A percentile compares a stretch with the other conserved stretches of the same genome.
Evolutionary conservation across 1,140 invertebrate species (phyloP).

Genomic region (Lepidurus couesii): DNA sequence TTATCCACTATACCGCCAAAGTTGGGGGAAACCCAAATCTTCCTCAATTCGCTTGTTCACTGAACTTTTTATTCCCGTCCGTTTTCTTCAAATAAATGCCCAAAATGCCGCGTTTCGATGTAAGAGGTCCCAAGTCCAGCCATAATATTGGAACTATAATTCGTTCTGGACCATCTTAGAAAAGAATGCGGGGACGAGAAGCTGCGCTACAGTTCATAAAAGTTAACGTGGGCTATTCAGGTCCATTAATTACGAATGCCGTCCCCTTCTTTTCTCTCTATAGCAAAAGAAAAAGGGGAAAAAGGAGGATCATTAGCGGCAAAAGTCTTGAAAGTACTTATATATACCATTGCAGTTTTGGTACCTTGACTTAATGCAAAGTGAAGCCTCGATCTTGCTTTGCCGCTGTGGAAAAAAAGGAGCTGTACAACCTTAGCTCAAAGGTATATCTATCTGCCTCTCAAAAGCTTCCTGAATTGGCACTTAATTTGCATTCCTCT

Average conservation of each 20-base stretch:
- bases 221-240: not conserved
- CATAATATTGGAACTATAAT: slow-evolving; percentile 5
- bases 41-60: not conserved
- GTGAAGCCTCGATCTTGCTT: not conserved
- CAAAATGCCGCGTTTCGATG: not conserved
- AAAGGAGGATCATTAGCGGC: not conserved
- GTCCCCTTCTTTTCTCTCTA: not conserved
- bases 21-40: not conserved
- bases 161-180: not conserved
- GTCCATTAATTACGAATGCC: slow-evolving; percentile 5
- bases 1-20: not conserved
- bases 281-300: not conserved
- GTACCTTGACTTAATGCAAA: not conserved
- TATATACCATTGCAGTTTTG: not conserved
- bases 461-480: not conserved
- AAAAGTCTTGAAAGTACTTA: not conserved
- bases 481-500: not conserved
- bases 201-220: not conserved
- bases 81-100: not conserved
- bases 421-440: not conserved
- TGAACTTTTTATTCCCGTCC: not conserved
- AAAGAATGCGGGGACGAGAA: not conserved
- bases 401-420: not conserved
- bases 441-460: not conserved
- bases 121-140: not conserved